Base-by-base conservation (phyloP, 1,140 invertebrate genomes). In the Oryctes rhinoceros region DNA sequence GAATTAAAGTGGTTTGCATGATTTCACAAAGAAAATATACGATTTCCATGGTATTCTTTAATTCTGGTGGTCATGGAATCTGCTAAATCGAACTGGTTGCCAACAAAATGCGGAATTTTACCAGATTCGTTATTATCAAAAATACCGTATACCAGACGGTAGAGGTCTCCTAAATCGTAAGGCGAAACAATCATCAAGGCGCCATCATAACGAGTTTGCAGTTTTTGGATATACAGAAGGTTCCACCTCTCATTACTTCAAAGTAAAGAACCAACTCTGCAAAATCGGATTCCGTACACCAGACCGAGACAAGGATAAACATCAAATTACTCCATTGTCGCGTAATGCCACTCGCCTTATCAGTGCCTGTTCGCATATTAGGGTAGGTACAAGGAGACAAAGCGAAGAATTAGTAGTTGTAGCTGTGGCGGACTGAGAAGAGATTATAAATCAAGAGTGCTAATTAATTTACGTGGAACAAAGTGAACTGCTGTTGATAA, bases 401-500 rank as follows among this genome's bases (percentile, higher is more conserved):
- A 35, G 35, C 65, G 15, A 71, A 71, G 65, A 71, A 71, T 71
- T 71, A 71, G 65, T 35, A 24, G 35, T 37, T 30, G 35, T 37
- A 71, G 24, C 65, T 71, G 20, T 59, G 53, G 53, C 53, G 53
- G 13, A 18, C 7, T 59, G 15, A 4, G 53, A 71, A 37, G 65
- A 71, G 24, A 71, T 71, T 71, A 71, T 71, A 71, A 35, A 71
- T 71, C 65, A 71, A 30, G 20, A 15, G 18, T 35, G 9, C 65
- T 71, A 71, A 71, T 71, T 71, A 71, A 71, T 71, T 71, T 71
- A 71, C 20, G 65, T 37, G 24, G 3, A 71, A 71, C 65, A 71
- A 71, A 71, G 65, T 71, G 65, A 71, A 71, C 65, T 71, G 65
- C 53, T 11, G 65, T 30, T 71, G 65, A 71, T 71, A 71, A 71